Base-by-base conservation (phyloP, 2,888 invertebrate species). In the Caenorhabditis virilis region DNA sequence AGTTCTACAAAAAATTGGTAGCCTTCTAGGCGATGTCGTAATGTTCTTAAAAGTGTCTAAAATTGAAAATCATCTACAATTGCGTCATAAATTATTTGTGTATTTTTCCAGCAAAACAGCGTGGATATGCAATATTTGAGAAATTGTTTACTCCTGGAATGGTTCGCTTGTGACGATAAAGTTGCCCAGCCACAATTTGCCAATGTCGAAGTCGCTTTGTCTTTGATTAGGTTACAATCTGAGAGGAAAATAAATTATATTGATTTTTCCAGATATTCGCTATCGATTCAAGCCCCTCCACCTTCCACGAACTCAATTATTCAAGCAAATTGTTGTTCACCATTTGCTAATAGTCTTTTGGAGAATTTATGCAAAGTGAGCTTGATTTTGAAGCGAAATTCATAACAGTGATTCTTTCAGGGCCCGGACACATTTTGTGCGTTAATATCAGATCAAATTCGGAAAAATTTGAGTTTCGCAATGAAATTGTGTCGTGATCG, bases 81-180 rank as follows among this genome's bases (percentile, higher is more conserved):
- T n/a, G n/a, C n/a, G n/a, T n/a, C n/a, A n/a, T n/a, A n/a, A n/a
- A n/a, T n/a, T n/a, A n/a, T n/a, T n/a, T n/a, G n/a, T n/a, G n/a
- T n/a, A n/a, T n/a, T n/a, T n/a, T n/a, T n/a, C n/a, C n/a, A n/a
- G n/a, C n/a, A 75, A 72, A 9, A 38, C 1, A 63, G 64, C 1
- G 15, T 54, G 0, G 76, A 76, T 13, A 48, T 49, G 25, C 72
- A 70, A 53, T 61, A 92, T 87, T 91, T 92, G 43, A 94, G 93
- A 85, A 85, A 93, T 57, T 91, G 93, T 16, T 86, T 94, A 46
- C 93, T 94, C 85, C 93, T 91, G 84, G 94, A 94, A 84, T 94
- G 93, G 93, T 85, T 93, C 16, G 65, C 59, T 9, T 59, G 55
- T 36, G 65, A 65, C 30, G 59, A 59, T 13, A 42, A 39, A 38